Evolutionary conservation across 2,113 vertebrate genomes (phyloP).

Genomic region (Ibidorhyncha struthersii): DNA sequence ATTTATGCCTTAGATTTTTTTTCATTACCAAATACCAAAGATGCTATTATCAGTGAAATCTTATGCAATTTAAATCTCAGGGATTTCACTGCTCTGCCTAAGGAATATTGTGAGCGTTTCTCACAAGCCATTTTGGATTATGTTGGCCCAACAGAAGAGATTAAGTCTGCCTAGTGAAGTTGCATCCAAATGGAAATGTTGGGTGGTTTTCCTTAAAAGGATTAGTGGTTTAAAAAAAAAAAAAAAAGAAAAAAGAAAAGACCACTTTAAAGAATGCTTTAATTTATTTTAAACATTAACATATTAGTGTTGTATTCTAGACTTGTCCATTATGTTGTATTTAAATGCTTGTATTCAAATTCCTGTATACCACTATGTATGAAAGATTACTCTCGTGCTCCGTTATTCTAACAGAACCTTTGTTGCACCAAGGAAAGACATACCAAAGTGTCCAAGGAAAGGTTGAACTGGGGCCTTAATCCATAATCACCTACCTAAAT

Average conservation of each 20-base stretch:
- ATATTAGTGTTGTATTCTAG: background rate
- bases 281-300: background rate
- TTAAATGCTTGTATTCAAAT: background rate
- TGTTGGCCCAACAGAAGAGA: background rate
- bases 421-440: background rate
- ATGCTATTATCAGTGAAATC: constrained; percentile 32
- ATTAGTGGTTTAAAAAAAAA: background rate
- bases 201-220: background rate
- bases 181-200: background rate
- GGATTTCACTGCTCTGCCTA: background rate
- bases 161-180: background rate
- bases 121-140: constrained; percentile 23
- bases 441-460: background rate
- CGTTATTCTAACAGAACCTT: background rate
- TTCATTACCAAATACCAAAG: constrained; percentile 52
- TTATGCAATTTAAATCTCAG: constrained; percentile 25
- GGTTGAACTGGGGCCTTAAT: background rate
- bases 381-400: background rate
- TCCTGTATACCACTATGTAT: background rate
- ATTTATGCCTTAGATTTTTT: constrained; percentile 44
- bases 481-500: background rate
- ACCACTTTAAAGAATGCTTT: background rate
- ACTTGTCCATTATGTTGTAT: background rate
- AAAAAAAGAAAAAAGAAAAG: background rate
- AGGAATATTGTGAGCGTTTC: constrained; percentile 14